Evolutionary conservation across 2,113 vertebrate species (phyloP).

Genomic region (Ctenomys sociabilis): DNA sequence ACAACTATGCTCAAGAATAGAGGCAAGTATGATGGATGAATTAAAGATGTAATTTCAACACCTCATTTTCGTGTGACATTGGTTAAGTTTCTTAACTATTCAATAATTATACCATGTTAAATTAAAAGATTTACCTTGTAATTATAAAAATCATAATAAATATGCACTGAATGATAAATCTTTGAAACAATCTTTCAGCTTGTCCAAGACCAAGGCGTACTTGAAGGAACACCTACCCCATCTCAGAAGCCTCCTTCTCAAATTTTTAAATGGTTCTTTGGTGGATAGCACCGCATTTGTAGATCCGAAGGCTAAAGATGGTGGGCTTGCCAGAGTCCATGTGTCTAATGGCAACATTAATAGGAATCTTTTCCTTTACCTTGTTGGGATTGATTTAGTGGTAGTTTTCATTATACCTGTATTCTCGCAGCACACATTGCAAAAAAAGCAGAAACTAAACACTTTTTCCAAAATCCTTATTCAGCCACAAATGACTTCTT

Average conservation of each 20-base stretch:
- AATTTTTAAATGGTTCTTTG: too few relatives aligned
- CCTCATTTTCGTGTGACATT: not conserved
- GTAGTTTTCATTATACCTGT: too few relatives aligned
- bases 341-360: too few relatives aligned
- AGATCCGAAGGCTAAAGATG: too few relatives aligned
- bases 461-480: not conserved
- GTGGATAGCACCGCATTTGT: too few relatives aligned
- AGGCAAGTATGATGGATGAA: not conserved
- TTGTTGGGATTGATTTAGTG: too few relatives aligned
- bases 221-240: too few relatives aligned
- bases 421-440: too few relatives aligned
- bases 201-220: too few relatives aligned
- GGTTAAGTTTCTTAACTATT: not conserved
- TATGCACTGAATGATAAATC: not conserved
- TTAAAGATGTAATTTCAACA: not conserved
- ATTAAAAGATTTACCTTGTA: not conserved
- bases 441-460: not conserved
- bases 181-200: not conserved
- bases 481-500: not conserved
- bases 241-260: too few relatives aligned
- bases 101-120: not conserved
- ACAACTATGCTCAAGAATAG: not conserved
- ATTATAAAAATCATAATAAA: not conserved
- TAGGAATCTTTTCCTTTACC: too few relatives aligned
- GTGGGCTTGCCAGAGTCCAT: too few relatives aligned